Percentiles rank a stretch among this genome's conserved stretches.
Conservation (phyloP, 2,888 invertebrate species). For the Polydrusus tereticollis region DNA sequence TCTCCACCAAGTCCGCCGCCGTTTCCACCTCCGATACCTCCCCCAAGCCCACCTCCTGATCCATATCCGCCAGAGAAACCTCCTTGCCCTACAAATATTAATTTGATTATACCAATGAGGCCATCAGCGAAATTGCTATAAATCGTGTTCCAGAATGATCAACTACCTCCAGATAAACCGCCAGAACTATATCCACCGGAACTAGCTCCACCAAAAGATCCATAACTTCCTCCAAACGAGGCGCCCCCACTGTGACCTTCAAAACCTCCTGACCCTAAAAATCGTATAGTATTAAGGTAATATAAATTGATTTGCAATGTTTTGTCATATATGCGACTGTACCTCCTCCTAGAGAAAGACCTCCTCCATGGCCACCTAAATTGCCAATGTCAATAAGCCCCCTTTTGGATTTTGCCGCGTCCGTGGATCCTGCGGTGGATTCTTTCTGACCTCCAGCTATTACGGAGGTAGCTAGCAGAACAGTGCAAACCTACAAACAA, state of each 20-base stretch:
- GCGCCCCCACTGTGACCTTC: constrained; percentile 50
- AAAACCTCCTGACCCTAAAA: constrained; percentile 18
- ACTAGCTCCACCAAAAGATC: constrained; percentile 34
- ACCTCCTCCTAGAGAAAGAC: constrained; percentile 24
- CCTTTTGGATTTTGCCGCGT: constrained; percentile 55
- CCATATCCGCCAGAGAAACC: constrained; percentile 34
- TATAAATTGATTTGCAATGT: constrained; percentile 23
- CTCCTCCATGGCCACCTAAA: constrained; percentile 48
- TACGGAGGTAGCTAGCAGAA: constrained; percentile 52
- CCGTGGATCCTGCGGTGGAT: constrained; percentile 54
- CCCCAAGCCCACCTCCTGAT: constrained; percentile 46
- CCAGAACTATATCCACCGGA: constrained; percentile 16
- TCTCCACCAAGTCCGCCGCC: constrained; percentile 53
- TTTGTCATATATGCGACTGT: neutral
- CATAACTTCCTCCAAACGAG: constrained; percentile 43
- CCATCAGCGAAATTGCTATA: too few species aligned
- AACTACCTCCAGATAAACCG: constrained; percentile 43
- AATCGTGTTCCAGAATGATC: too few species aligned
- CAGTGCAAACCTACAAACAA: constrained; percentile 57
- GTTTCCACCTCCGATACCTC: constrained; percentile 51
- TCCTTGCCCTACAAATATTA: neutral
- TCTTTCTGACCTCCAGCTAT: constrained; percentile 32
- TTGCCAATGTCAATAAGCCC: constrained; percentile 56
- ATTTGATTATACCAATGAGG: neutral
- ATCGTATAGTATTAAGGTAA: neutral